These are phyloP conservation scores for Chelon auratus DNA, from an alignment of 2,797 vertebrate species.

Conservation along the genomic window DNA sequence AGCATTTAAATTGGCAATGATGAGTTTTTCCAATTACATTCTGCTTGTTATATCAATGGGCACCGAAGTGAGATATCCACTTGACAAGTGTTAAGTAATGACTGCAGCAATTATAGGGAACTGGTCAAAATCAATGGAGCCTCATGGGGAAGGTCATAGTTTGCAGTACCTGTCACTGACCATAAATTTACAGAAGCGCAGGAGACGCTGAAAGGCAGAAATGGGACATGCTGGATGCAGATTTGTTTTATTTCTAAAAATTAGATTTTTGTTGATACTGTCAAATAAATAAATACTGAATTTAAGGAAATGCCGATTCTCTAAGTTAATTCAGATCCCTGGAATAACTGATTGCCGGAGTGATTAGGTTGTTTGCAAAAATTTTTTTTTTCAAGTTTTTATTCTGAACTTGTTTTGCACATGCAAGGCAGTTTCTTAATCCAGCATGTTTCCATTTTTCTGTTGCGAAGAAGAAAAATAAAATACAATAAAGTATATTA, in stretches of 20 bases:
- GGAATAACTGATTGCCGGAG: no score
- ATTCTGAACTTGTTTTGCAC: no score
- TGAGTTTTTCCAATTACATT: slow-evolving; percentile 49
- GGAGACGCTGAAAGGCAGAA: not conserved
- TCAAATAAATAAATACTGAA: no score
- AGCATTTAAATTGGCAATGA: slow-evolving; percentile 34
- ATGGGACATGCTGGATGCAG: not conserved
- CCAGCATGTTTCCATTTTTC: no score
- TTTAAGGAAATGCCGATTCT: no score
- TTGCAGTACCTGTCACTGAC: slow-evolving; percentile 11
- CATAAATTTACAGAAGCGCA: not conserved
- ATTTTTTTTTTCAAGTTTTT: no score
- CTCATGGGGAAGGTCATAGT: slow-evolving; percentile 29
- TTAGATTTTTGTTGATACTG: no score
- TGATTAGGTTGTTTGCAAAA: no score
- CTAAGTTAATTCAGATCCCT: no score
- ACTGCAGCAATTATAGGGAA: slow-evolving; percentile 48
- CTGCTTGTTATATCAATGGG: slow-evolving; percentile 46
- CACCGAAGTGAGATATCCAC: slow-evolving; percentile 7
- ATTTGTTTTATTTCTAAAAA: not conserved
- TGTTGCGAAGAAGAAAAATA: no score
- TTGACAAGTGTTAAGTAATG: slow-evolving; percentile 52
- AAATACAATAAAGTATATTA: no score
- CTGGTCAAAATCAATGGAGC: slow-evolving; percentile 49
- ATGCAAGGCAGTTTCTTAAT: no score